A percentile compares a stretch with the other conserved stretches of the same genome.
Conservation (phyloP, 2,113 vertebrate genomes). For the Eptesicus fuscus region DNA sequence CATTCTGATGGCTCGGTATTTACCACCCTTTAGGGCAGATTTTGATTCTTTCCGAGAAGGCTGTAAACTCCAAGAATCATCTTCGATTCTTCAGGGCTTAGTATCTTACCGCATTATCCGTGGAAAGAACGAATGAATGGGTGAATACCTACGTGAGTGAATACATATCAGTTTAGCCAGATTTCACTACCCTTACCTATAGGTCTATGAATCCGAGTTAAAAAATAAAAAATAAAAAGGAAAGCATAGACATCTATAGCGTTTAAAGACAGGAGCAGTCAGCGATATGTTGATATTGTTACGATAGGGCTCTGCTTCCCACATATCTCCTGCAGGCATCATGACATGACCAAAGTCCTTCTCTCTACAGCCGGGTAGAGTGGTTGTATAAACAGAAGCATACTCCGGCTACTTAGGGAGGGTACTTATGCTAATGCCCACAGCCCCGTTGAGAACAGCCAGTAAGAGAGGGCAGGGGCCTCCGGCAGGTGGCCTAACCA, state of each 20-base stretch:
- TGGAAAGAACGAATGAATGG: neutral
- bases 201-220: neutral
- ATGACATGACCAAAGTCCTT: neutral
- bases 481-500: neutral
- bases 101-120: neutral
- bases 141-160: neutral
- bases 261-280: neutral
- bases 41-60: neutral
- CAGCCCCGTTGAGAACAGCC: neutral
- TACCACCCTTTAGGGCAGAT: neutral
- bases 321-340: neutral
- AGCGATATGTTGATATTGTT: fast-evolving
- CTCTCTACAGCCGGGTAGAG: neutral
- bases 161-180: neutral
- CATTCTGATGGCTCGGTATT: neutral
- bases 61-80: neutral
- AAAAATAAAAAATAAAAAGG: neutral
- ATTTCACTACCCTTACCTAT: neutral
- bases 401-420: neutral
- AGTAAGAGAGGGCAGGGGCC: neutral
- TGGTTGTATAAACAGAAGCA: neutral
- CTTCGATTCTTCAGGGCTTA: neutral
- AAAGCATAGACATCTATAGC: neutral
- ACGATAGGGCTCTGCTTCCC: neutral
- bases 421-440: neutral